Evolutionary conservation across 2,797 vertebrate genomes (phyloP), one percentile per base, ranked within the genome.

Genomic region (Coreius guichenoti): DNA sequence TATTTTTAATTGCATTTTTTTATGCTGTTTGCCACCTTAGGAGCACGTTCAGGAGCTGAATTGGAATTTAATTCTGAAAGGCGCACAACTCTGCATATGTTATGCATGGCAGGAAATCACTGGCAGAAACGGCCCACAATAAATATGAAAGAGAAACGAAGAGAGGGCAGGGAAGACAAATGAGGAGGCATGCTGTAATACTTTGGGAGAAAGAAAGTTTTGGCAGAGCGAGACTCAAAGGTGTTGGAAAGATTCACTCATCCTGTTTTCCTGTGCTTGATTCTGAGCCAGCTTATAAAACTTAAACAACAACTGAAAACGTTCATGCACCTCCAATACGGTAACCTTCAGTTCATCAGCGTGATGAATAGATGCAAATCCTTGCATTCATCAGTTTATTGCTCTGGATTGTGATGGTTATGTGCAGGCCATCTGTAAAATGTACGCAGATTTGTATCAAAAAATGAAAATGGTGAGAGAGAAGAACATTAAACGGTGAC

Each of bases 241-340:
- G 82, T 88, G 82, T 85, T 63, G 54, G 83, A 86, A 83, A 81
- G 39, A 79, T 81, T 80, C 23, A 45, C 73, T 82, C 77, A 45
- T 87, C 49, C 51, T 58, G 61, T 85, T 87, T 82, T 78, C 81
- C 67, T 68, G 81, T n/a, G 58, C 80, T 77, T 77, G 33, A 86
- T 49, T 65, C 54, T 14, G 26, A 81, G 63, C 76, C 83, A 86
- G 86, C 51, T 45, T n/a, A 67, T 72, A 69, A 56, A 67, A 33
- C 47, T 31, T 19, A 65, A 76, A 26, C 45, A 67, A 61, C 80
- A 70, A 61, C 67, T 39, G 65, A 80, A 81, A 73, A 70, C 12
- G 3, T 72, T 51, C n/a, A 83, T 61, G 47, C 7, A 19, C 5
- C 31, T 33, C 6, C 61, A 56, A 65, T 21, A 49, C 47, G 1